Evolutionary conservation across 2,888 invertebrate genomes (phyloP), one percentile per base, ranked within the genome.

Genomic region (Dinocampus coccinellae): DNA sequence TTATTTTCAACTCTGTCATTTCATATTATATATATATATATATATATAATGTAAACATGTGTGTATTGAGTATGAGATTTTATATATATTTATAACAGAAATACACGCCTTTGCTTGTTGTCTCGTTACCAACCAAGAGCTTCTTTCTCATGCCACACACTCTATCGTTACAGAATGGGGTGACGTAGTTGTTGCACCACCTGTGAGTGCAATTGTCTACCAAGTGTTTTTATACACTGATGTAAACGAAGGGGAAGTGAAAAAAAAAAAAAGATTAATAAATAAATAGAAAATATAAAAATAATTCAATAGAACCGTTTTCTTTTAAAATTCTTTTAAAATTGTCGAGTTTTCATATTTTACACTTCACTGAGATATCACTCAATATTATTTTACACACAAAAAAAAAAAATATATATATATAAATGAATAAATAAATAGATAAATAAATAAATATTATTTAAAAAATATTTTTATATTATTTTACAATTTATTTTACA

Each of bases 91-190:
- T 73, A 76, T 79, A 78, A 75, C 66, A 70, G 70, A 72, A 70
- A 65, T 53, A 79, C 81, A 83, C 81, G 80, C 80, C 82, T 81
- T 78, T 79, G 73, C 29, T 76, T 70, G 74, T 73, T 72, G 64
- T 73, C 62, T 72, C 73, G 64, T 72, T 69, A 55, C 63, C 34
- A 65, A 65, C 55, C 62, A 11, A 26, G 57, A 66, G 64, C 53
- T 61, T 57, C 57, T 64, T 61, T 57, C 39, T 63, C 60, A 42
- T 70, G 60, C 47, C 42, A 53, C 29, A 36, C 53, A 42, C 52
- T n/a, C 62, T 53, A 16, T 39, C 34, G 53, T 47, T 47, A 58
- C 10, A 34, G 20, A 20, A n/a, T 4, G 36, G 57, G 26, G 39
- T 36, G 29, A 66, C 36, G 20, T 57, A n/a, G 57, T 24, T 34